A percentile compares a stretch with the other conserved stretches of the same genome.
phyloP scores from a whole-genome alignment of 2,888 invertebrate species.

The Synanthedon myopaeformis region DNA sequence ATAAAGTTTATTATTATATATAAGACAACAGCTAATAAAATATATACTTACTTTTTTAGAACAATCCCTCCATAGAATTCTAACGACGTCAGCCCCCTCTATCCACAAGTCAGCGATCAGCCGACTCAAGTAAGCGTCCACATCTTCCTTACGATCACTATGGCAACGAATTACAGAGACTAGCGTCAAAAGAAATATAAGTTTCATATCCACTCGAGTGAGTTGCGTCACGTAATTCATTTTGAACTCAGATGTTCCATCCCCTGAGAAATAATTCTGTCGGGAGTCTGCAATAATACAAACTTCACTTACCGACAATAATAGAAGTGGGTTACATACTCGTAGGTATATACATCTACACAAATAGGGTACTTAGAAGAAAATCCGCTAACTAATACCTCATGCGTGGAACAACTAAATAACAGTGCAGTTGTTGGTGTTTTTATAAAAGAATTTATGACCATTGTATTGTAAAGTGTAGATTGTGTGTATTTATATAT shows the following conservation, averaged over 20 bases:
- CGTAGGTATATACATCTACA: too few species aligned
- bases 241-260: slow-evolving; percentile 27
- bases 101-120: slow-evolving; percentile 61
- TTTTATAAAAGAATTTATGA: too few species aligned
- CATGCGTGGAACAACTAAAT: too few species aligned
- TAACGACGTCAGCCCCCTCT: slow-evolving; percentile 53
- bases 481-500: too few species aligned
- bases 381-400: too few species aligned
- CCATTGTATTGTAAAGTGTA: too few species aligned
- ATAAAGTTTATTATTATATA: too few species aligned
- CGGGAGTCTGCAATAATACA: too few species aligned
- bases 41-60: slow-evolving; percentile 48
- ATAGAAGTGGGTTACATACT: neutral
- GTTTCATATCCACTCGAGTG: slow-evolving; percentile 21
- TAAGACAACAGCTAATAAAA: too few species aligned
- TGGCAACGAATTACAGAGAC: slow-evolving; percentile 25
- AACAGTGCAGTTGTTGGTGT: too few species aligned
- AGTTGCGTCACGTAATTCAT: slow-evolving; percentile 34
- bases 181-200: slow-evolving; percentile 23
- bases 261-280: slow-evolving; percentile 13
- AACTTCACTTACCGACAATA: too few species aligned
- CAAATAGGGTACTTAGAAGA: too few species aligned
- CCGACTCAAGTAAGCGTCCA: slow-evolving; percentile 44
- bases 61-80: slow-evolving; percentile 62
- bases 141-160: slow-evolving; percentile 32